Base-by-base conservation (phyloP, 1,140 invertebrate species). In the Drosophila bifasciata region DNA sequence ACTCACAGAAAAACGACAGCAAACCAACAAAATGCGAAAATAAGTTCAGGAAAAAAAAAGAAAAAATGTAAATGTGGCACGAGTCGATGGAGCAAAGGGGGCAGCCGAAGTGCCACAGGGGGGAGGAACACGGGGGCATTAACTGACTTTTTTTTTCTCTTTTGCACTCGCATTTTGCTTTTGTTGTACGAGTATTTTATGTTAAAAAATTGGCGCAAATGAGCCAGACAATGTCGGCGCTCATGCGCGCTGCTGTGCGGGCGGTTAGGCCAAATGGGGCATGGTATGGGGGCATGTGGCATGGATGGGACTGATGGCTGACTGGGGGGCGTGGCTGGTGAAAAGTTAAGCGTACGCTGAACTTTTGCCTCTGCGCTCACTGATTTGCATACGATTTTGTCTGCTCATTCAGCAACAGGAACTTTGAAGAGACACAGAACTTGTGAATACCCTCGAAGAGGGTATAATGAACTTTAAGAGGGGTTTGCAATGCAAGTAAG, bases 381-480 rank as follows among this genome's bases (percentile, higher is more conserved):
- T 89, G 85, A 85, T 89, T 85, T 85, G 85, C 85, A 89, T 89
- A 85, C 85, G 80, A 89, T 89, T 89, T 85, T 78, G 79, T 89
- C 79, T 75, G 68, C 59, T 76, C 59, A 70, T 41, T 56, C 68
- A 64, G 44, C 60, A 74, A 59, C 56, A 66, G 56, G 51, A 55
- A 51, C 11, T 36, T 13, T 36, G 56, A 59, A 15, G 66, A 52
- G 9, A 45, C 4, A 40, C 17, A 57, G 53, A 66, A 57, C 46
- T 51, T 13, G 32, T 1, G 11, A 13, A 13, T 36, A 36, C 32
- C 32, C 32, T 36, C 3, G 32, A 3, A 36, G 3, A 36, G 32
- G 32, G 32, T 36, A 36, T 36, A 13, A 13, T 36, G 11, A 4
- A 13, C 11, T 11, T 13, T 5, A 1, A 11, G 11, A 36, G 11